Percentiles rank a stretch among this genome's conserved stretches.
Evolutionary conservation across 2,113 vertebrate genomes (phyloP).

Genomic region (Sitta europaea): DNA sequence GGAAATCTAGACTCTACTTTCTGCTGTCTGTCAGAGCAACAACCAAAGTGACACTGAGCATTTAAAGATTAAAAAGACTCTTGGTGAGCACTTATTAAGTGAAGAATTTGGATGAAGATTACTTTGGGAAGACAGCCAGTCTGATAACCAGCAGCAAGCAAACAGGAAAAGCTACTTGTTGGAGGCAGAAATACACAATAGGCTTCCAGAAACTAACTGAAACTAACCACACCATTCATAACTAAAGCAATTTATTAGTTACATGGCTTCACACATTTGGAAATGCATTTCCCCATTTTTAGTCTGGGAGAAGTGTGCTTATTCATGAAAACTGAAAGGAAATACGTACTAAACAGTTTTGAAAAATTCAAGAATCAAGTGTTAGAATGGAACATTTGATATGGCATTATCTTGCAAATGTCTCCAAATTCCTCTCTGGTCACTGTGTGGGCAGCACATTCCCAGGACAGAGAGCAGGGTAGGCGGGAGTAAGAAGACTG

Average conservation of each 20-base stretch:
- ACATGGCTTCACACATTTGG: not conserved
- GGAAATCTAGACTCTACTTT: not conserved
- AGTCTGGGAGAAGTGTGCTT: not conserved
- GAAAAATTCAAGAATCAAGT: not conserved
- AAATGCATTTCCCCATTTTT: not conserved
- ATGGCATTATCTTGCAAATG: constrained; percentile 32
- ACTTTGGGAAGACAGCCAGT: not conserved
- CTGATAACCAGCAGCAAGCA: not conserved
- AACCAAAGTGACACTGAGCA: not conserved
- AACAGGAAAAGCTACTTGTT: constrained; percentile 6
- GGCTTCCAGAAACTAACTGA: constrained; percentile 2
- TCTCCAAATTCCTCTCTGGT: constrained; percentile 38
- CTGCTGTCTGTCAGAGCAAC: not conserved
- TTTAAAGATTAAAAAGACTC: not conserved
- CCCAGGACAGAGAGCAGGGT: not conserved
- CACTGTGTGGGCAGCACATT: constrained; percentile 52
- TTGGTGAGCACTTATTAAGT: not conserved
- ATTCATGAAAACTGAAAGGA: not conserved
- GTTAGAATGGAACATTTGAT: not conserved
- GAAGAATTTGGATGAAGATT: not conserved
- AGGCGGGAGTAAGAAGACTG: not conserved
- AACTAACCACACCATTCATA: not conserved
- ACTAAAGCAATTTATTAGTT: constrained; percentile 40
- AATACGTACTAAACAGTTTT: not conserved
- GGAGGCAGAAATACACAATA: not conserved